Conservation (phyloP, 1,140 invertebrate species). For the Drosophila sulfurigaster region DNA sequence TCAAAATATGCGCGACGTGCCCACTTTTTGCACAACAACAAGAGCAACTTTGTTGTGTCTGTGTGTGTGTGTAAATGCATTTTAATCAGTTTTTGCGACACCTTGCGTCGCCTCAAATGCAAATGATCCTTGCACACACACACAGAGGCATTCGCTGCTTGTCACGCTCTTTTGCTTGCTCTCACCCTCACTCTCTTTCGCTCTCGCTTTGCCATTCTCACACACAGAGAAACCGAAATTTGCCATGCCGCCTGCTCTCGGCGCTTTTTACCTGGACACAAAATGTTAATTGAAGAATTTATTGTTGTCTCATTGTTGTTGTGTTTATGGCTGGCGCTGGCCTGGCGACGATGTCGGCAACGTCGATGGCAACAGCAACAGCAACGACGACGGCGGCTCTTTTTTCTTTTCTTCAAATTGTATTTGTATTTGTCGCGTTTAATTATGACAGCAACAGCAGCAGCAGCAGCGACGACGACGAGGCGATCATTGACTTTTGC, state of each 20-base stretch:
- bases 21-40: slow-evolving; percentile 73
- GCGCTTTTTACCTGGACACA: slow-evolving; percentile 76
- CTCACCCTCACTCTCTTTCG: slow-evolving; percentile 12
- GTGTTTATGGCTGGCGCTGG: slow-evolving; percentile 68
- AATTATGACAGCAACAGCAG: slow-evolving; percentile 72
- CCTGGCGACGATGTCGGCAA: slow-evolving; percentile 42
- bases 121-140: slow-evolving; percentile 71
- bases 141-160: slow-evolving; percentile 10
- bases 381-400: slow-evolving; percentile 43
- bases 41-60: slow-evolving; percentile 54
- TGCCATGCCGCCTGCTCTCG: slow-evolving; percentile 43
- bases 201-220: slow-evolving; percentile 19
- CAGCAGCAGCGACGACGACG: slow-evolving; percentile 25
- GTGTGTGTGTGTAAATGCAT: slow-evolving; percentile 42
- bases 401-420: slow-evolving; percentile 76
- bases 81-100: slow-evolving; percentile 63
- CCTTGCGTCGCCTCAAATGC: slow-evolving; percentile 75
- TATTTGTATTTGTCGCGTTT: slow-evolving; percentile 83
- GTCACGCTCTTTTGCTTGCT: slow-evolving; percentile 29
- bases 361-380: slow-evolving; percentile 24
- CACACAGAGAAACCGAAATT: slow-evolving; percentile 23
- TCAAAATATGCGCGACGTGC: slow-evolving; percentile 76
- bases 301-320: slow-evolving; percentile 81
- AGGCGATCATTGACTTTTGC: slow-evolving; percentile 76
- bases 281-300: slow-evolving; percentile 83